These are phyloP conservation scores for Carabus problematicus DNA, from an alignment of 2,888 invertebrate genomes.

Conservation along the genomic window DNA sequence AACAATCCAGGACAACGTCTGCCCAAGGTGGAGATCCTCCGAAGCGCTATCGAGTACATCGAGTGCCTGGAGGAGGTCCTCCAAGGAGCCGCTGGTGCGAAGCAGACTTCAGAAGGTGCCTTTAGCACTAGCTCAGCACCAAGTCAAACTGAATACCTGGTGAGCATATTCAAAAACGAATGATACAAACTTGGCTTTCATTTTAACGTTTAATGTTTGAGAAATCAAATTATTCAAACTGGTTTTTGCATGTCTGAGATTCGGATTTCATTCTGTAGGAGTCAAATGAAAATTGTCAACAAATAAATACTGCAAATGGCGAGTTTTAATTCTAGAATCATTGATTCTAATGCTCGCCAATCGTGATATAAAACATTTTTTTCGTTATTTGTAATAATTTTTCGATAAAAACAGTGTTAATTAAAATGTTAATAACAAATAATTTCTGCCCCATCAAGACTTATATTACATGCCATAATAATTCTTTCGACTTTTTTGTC, in stretches of 20 bases:
- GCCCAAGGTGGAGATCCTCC: slow-evolving; percentile 96
- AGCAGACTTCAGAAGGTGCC: slow-evolving; percentile 45
- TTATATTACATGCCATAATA: neutral
- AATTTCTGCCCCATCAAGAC: neutral
- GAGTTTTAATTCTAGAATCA: no score
- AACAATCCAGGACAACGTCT: slow-evolving; percentile 95
- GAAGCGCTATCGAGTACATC: slow-evolving; percentile 98
- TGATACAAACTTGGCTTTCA: no score
- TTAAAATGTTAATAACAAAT: neutral
- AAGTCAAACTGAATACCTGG: slow-evolving; percentile 13
- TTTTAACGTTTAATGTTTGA: neutral
- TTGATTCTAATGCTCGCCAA: no score
- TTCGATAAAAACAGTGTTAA: no score
- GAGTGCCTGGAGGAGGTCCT: slow-evolving; percentile 87
- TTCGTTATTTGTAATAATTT: no score
- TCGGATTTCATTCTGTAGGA: no score
- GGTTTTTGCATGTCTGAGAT: no score
- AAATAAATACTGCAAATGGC: no score
- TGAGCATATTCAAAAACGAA: no score
- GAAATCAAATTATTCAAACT: neutral
- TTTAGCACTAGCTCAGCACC: neutral
- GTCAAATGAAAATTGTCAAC: no score
- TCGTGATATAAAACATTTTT: no score
- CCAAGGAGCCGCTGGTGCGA: slow-evolving; percentile 65
- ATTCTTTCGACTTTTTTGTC: neutral